Evolutionary conservation across 2,113 vertebrate genomes (phyloP), one percentile per base, ranked within the genome.

Genomic region (Pseudolaguvia tuberculata): DNA sequence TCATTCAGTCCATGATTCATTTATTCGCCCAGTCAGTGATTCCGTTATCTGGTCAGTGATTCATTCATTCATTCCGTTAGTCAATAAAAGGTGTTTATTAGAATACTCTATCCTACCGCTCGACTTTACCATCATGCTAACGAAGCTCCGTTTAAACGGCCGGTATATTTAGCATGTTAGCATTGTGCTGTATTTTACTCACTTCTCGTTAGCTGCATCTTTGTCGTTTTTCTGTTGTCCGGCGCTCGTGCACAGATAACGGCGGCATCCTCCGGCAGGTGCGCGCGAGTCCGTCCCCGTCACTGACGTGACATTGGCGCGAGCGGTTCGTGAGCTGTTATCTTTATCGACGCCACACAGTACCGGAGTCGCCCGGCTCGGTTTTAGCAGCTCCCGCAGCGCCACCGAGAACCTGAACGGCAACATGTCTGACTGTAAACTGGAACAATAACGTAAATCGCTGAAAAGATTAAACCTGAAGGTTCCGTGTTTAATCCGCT

Each of bases 141-240:
- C 56, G 3, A 5, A 17, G 7, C 18, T 3, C 50, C 5, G 50
- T 52, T 4, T 3, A 35, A 35, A 6, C 6, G 31, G 7, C 4
- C 8, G 39, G 1, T 9, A 5, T 42, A 1, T 6, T 42, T 42
- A 42, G 39, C 39, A 4, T 42, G 51, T 53, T 15, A 50, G 14
- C 14, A 50, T 50, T 3, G 9, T 12, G 0, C 1, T 5, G 20
- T 14, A 13, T 56, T 8, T 20, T 78, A 92, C 91, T 91, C 84
- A 92, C 90, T 91, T 91, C 25, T 91, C 90, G 1, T 81, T 17
- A 17, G 82, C 13, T 20, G 78, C 70, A 48, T 88, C 88, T 45
- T 74, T 79, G 17, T 70, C 78, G 25, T 79, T 47, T 35, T 20
- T 35, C 6, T 29, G 17, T n/a, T 61, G 50, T 7, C 56, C 69